Evolutionary conservation across 2,888 invertebrate species (phyloP).

Genomic region (Galerucella calmariensis): DNA sequence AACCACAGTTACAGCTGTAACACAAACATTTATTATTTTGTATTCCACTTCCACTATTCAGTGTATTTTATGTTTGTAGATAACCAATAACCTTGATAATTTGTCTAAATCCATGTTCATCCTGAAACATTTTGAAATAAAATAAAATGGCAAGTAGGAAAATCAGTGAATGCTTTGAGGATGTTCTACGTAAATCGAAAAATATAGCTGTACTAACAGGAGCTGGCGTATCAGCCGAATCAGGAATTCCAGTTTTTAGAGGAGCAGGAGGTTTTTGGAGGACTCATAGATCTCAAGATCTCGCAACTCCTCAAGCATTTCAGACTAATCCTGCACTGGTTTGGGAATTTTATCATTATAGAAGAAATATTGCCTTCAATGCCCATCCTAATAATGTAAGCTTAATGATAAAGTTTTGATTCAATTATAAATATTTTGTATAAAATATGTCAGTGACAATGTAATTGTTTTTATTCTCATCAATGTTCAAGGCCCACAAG

Average conservation of each 20-base stretch:
- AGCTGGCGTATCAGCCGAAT: slow-evolving; percentile 96
- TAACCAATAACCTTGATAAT: slow-evolving; percentile 23
- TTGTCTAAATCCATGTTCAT: slow-evolving; percentile 26
- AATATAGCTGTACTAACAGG: slow-evolving; percentile 86
- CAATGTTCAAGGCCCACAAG: slow-evolving; percentile 70
- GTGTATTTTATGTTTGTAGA: not conserved
- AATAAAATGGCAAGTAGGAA: slow-evolving; percentile 30
- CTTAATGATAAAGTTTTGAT: not conserved
- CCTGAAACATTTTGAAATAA: slow-evolving; percentile 4
- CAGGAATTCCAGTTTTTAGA: slow-evolving; percentile 88
- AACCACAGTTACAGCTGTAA: no score
- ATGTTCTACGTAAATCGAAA: slow-evolving; percentile 69
- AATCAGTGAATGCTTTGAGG: slow-evolving; percentile 63
- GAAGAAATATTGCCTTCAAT: slow-evolving; percentile 80
- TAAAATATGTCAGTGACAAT: no score
- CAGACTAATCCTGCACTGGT: slow-evolving; percentile 79
- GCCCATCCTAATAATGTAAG: slow-evolving; percentile 77
- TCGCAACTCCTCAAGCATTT: slow-evolving; percentile 81
- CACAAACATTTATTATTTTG: no score
- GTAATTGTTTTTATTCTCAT: slow-evolving; percentile 3
- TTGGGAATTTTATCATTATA: slow-evolving; percentile 92
- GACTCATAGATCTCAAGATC: slow-evolving; percentile 74
- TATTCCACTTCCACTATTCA: no score
- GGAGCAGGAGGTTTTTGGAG: slow-evolving; percentile 87
- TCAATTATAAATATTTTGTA: not conserved